Percentiles rank a stretch among this genome's conserved stretches.
phyloP scores from a whole-genome alignment of 2,888 invertebrate species.

The Sesamia inferens region DNA sequence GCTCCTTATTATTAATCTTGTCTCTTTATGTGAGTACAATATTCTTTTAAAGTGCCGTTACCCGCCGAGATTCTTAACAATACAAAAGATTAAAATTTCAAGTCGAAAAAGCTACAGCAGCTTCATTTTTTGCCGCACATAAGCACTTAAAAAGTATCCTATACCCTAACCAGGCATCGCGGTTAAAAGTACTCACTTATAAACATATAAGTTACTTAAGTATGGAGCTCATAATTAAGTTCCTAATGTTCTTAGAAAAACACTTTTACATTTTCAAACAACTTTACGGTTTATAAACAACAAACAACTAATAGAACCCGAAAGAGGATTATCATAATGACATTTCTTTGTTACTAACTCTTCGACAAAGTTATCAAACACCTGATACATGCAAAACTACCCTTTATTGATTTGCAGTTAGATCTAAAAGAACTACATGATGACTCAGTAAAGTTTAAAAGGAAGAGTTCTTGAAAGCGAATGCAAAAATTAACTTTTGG shows the following conservation, averaged over 20 bases:
- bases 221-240: constrained; percentile 49
- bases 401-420: neutral
- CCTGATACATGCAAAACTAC: constrained; percentile 3
- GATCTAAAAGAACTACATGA: neutral
- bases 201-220: constrained; percentile 45
- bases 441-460: constrained; percentile 4
- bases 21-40: neutral
- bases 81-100: constrained; percentile 26
- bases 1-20: neutral
- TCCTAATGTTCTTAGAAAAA: constrained; percentile 51
- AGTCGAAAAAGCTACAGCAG: constrained; percentile 10
- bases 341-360: constrained; percentile 77
- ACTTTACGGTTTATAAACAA: constrained; percentile 64
- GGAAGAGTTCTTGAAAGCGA: constrained; percentile 39
- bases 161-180: neutral
- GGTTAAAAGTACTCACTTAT: constrained; percentile 15
- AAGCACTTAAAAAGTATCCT: neutral
- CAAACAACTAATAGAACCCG: constrained; percentile 75
- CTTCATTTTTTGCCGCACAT: constrained; percentile 20
- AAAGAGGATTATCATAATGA: constrained; percentile 84
- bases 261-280: constrained; percentile 53
- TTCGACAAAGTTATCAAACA: constrained; percentile 23
- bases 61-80: constrained; percentile 20
- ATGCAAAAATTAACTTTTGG: constrained; percentile 80
- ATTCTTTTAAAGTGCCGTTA: constrained; percentile 15